phyloP scores from a whole-genome alignment of 2,797 vertebrate genomes.

The Gadopsis marmoratus region DNA sequence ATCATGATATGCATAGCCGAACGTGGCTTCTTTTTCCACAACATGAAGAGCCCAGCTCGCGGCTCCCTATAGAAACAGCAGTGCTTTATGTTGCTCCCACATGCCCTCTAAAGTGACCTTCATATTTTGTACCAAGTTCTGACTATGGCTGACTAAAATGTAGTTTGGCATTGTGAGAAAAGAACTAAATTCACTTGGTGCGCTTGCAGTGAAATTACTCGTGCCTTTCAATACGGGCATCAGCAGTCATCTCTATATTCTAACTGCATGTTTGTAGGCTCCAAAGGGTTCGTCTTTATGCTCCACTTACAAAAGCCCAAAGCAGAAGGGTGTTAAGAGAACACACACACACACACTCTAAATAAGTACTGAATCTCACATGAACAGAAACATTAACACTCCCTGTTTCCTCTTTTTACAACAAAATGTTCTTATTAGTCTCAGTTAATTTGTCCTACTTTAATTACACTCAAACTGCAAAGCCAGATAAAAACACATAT shows the following conservation, averaged over 20 bases:
- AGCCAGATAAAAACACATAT: constrained; percentile 20
- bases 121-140: neutral
- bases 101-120: neutral
- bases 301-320: constrained; percentile 46
- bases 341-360: constrained; percentile 32
- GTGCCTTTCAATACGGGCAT: constrained; percentile 52
- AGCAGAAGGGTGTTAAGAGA: constrained; percentile 13
- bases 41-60: constrained; percentile 14
- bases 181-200: constrained; percentile 12
- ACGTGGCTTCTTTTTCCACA: constrained; percentile 47
- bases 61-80: constrained; percentile 1
- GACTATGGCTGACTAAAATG: constrained; percentile 6
- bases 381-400: constrained; percentile 2
- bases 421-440: constrained; percentile 1
- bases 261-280: neutral
- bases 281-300: constrained; percentile 10
- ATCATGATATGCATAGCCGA: constrained; percentile 72
- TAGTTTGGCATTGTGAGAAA: constrained; percentile 27
- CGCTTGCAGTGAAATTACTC: constrained; percentile 70
- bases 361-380: constrained; percentile 11
- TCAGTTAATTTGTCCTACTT: constrained; percentile 7
- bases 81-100: constrained; percentile 20
- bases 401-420: neutral
- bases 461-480: constrained; percentile 13
- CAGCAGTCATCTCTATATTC: neutral